Base-by-base conservation (phyloP, 2,797 vertebrate species). In the Tenualosa ilisha region DNA sequence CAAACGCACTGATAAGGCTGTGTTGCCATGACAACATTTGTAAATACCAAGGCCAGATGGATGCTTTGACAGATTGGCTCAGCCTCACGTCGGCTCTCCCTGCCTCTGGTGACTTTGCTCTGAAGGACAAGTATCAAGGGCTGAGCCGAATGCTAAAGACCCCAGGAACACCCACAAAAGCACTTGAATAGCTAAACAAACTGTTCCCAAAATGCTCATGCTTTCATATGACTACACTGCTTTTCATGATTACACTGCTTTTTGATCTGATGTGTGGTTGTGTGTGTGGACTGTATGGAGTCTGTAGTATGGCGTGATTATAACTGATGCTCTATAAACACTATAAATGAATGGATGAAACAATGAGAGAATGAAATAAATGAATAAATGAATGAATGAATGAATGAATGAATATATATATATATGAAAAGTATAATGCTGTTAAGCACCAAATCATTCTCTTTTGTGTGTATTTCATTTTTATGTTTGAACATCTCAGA, bases 21-120 rank as follows among this genome's bases (percentile, higher is more conserved):
- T 20, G 40, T 79, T 79, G 40, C 72, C 72, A 46, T 79, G 40
- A 43, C 72, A 22, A 46, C 15, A 22, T 43, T 7, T 9, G 37
- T 79, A 46, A 79, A 79, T 43, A 43, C 72, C 72, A 79, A 79
- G 72, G 72, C 72, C 72, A 79, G 72, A 79, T 79, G 72, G 72
- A 79, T 79, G 40, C 46, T 79, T 79, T 79, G 72, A 79, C 72
- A 79, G 72, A 79, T 46, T 20, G 72, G 15, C 72, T 43, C 1
- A 79, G 72, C 6, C 68, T 15, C 12, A 31, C 15, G 12, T 15
- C 6, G 13, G 24, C 31, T 75, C 13, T 40, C 31, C 17, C 68
- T 43, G 72, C 72, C 72, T 79, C 72, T 79, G 72, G 72, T 79
- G 72, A 79, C 72, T 79, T 79, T 79, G 72, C 40, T 79, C 40